Base-by-base conservation (phyloP, 2,888 invertebrate species). In the Coelogynopora nodosa region DNA sequence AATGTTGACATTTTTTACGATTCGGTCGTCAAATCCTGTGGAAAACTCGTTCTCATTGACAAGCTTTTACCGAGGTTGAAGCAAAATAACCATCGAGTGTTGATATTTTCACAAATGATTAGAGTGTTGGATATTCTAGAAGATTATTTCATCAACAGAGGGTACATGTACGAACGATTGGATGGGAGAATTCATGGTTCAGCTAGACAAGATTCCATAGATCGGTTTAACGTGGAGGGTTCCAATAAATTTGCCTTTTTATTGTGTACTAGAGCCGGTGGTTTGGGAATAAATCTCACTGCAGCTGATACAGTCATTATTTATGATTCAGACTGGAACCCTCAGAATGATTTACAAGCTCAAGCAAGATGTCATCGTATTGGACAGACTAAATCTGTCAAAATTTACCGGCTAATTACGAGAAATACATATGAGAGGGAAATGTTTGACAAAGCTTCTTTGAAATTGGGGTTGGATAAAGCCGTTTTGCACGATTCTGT, bases 251-350 rank as follows among this genome's bases (percentile, higher is more conserved):
- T 99, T 93, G 97, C 98, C 0, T 99, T 99, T 92, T 93, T 99
- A 87, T 93, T 99, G 82, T 99, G 99, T 92, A 99, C 99, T 0
- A 96, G 98, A 93, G 99, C 99, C 87, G 99, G 99, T 88, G 99
- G 99, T 49, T 94, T 99, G 88, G 99, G 99, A 88, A 99, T 99
- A 89, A 99, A 99, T 93, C 93, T 99, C 89, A 99, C 99, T 0
- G 98, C 98, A 28, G 99, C 99, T 31, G 99, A 99, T 92, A 99
- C 99, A 31, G 98, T 99, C 84, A 98, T 99, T 89, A 99, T 99
- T 90, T 99, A 98, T 91, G 99, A 99, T 91, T 97, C 97, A 88
- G 99, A 99, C 92, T 99, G 99, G 99, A 99, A 99, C 94, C 99
- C 99, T 13, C 99, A 99, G 92, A 99, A 99, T 92, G 99, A 99